phyloP scores from a whole-genome alignment of 2,797 vertebrate genomes.

The Chromobotia macracanthus region DNA sequence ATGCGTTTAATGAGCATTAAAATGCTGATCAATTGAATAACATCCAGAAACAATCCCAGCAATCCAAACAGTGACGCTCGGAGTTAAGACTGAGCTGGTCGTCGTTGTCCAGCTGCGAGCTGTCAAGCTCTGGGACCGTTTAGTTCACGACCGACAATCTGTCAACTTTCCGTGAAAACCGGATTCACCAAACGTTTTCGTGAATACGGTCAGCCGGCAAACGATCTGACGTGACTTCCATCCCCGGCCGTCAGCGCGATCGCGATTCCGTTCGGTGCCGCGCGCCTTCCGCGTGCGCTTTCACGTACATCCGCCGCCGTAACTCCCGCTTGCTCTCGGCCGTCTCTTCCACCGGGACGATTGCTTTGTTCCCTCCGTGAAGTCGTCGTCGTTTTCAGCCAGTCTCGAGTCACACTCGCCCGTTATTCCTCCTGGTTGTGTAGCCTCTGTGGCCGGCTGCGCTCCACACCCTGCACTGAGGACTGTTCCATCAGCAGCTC shows the following conservation, averaged over 20 bases:
- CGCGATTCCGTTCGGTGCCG: neutral
- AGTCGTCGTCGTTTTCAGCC: slow-evolving; percentile 70
- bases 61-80: no score
- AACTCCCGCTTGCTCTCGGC: neutral
- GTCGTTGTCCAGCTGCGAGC: slow-evolving; percentile 31
- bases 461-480: slow-evolving; percentile 75
- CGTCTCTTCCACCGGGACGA: neutral
- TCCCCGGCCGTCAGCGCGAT: slow-evolving; percentile 39
- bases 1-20: no score
- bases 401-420: slow-evolving; percentile 67
- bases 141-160: slow-evolving; percentile 2
- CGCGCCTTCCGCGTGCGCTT: slow-evolving; percentile 48
- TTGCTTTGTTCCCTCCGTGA: slow-evolving; percentile 53
- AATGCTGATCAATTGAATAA: neutral
- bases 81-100: no score
- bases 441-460: slow-evolving; percentile 58
- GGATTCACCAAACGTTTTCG: slow-evolving; percentile 15
- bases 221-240: slow-evolving; percentile 39
- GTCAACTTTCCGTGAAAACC: neutral
- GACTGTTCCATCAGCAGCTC: slow-evolving; percentile 72
- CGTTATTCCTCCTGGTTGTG: slow-evolving; percentile 71
- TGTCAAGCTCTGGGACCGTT: slow-evolving; percentile 36
- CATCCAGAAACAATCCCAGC: slow-evolving; percentile 43
- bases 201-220: slow-evolving; percentile 8
- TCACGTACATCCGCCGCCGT: neutral